phyloP scores from a whole-genome alignment of 2,888 invertebrate species.

The Seira musarum region DNA sequence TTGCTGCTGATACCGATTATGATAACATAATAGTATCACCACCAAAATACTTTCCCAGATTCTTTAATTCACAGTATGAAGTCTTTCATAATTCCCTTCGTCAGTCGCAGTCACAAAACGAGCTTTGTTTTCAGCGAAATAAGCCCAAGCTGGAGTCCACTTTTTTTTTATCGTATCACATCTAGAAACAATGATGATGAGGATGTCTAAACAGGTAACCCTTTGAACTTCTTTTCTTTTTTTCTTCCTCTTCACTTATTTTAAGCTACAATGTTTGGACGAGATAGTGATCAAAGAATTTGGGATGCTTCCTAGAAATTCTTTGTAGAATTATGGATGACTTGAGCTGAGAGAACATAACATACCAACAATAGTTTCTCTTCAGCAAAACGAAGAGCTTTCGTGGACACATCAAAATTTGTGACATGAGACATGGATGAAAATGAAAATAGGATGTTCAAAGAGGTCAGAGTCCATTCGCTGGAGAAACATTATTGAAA shows the following conservation, averaged over 20 bases:
- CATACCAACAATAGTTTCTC: no score
- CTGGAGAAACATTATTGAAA: no score
- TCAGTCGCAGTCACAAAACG: background rate
- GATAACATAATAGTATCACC: conserved; percentile 56
- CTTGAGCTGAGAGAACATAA: no score
- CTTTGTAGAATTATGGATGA: background rate
- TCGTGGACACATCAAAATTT: no score
- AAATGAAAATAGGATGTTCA: no score
- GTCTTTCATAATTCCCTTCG: conserved; percentile 34
- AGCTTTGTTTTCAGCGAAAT: background rate
- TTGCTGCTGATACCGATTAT: conserved; percentile 35
- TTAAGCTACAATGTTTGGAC: background rate
- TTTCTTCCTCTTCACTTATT: background rate
- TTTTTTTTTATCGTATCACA: conserved; percentile 18
- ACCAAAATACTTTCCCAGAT: conserved; percentile 23
- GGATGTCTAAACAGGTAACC: background rate
- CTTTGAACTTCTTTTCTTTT: background rate
- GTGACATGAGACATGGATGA: no score
- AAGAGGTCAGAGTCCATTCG: no score
- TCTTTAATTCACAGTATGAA: conserved; percentile 58
- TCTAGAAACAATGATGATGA: background rate
- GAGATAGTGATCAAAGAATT: conserved; percentile 8
- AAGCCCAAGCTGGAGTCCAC: conserved; percentile 7
- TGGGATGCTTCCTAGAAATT: background rate
- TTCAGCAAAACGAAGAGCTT: no score